Evolutionary conservation across 1,140 invertebrate species (phyloP).

Genomic region (Papilio polyxenes): DNA sequence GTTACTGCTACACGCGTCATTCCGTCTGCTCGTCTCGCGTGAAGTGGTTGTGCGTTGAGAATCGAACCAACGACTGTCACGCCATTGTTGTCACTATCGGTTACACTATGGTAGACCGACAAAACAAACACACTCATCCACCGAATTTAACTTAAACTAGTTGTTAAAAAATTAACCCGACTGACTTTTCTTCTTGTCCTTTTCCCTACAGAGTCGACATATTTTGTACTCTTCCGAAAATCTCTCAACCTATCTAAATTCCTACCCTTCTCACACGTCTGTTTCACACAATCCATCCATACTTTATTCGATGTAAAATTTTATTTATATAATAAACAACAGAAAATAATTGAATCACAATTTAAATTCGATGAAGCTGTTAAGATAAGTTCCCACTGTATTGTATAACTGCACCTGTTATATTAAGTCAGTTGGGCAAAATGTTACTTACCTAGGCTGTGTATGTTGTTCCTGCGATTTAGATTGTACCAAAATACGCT

Average conservation of each 20-base stretch:
- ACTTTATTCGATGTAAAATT: too few relatives aligned
- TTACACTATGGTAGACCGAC: conserved; percentile 65
- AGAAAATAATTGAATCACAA: too few relatives aligned
- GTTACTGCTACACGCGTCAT: conserved; percentile 69
- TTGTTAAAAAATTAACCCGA: background rate
- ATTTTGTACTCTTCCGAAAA: too few relatives aligned
- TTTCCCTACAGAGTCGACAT: background rate
- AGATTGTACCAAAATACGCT: conserved; percentile 33
- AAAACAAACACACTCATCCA: conserved; percentile 72
- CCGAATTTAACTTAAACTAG: conserved; percentile 49
- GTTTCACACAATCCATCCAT: background rate
- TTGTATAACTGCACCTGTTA: too few relatives aligned
- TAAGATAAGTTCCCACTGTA: too few relatives aligned
- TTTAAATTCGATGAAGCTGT: too few relatives aligned
- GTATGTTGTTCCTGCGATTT: conserved; percentile 35
- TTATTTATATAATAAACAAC: too few relatives aligned
- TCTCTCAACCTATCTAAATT: too few relatives aligned
- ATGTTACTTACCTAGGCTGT: conserved; percentile 47
- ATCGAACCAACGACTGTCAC: conserved; percentile 64
- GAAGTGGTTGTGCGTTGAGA: conserved; percentile 72
- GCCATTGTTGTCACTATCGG: conserved; percentile 73
- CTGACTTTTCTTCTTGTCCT: background rate
- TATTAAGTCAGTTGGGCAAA: conserved; percentile 30
- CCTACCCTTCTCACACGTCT: too few relatives aligned
- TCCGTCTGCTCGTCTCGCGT: conserved; percentile 70